These are phyloP conservation scores for Papilio helenus DNA, from an alignment of 1,140 invertebrate species.

Conservation along the genomic window DNA sequence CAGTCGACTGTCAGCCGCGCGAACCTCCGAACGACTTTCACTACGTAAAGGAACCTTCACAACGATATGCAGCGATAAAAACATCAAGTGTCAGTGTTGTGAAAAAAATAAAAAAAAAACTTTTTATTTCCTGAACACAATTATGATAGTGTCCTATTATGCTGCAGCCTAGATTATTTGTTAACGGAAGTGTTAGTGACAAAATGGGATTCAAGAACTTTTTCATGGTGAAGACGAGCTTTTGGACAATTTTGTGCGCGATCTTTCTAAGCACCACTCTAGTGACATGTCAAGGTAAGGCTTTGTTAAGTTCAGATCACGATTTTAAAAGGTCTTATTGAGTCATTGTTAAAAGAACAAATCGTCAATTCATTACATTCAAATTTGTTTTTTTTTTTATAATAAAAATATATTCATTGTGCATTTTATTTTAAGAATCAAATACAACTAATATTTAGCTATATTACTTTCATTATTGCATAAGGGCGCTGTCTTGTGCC, in stretches of 20 bases:
- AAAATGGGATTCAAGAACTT: conserved; percentile 41
- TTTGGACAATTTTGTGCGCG: conserved; percentile 54
- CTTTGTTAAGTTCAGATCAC: conserved; percentile 47
- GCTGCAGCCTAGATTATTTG: conserved; percentile 71
- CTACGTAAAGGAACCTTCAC: conserved; percentile 8
- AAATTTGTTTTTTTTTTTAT: no score
- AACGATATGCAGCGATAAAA: conserved; percentile 45
- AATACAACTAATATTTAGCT: neutral
- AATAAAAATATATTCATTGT: no score
- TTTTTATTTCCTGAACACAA: conserved; percentile 44
- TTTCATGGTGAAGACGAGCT: conserved; percentile 45
- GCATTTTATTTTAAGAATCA: neutral
- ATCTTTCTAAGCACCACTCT: conserved; percentile 54
- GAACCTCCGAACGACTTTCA: conserved; percentile 40
- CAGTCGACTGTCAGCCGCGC: conserved; percentile 37
- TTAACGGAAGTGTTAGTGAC: conserved; percentile 57
- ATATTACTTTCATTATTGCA: neutral
- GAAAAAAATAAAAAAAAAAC: conserved; percentile 22
- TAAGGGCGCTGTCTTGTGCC: conserved; percentile 18
- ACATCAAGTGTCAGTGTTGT: conserved; percentile 41
- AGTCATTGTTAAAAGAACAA: no score
- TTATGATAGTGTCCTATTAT: conserved; percentile 68
- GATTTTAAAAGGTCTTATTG: neutral
- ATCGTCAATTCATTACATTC: no score
- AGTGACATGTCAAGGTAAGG: conserved; percentile 74